Percentiles rank a stretch among this genome's conserved stretches.
Conservation (phyloP, 2,888 invertebrate species). For the Portevinia maculata region DNA sequence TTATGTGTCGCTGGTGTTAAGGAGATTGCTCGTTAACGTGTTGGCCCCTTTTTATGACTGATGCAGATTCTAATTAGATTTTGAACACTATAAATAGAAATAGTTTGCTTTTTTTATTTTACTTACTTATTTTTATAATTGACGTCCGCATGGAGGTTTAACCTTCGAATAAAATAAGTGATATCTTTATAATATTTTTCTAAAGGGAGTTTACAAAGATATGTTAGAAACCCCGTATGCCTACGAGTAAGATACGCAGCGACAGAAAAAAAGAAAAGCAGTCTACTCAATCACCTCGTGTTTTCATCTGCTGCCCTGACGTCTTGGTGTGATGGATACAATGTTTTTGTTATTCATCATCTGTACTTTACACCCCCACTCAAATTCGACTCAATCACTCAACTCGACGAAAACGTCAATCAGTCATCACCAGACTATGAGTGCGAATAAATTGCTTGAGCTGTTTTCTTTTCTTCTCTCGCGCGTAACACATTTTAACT, state of each 20-base stretch:
- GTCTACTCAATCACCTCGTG: conserved; percentile 66
- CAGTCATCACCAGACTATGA: conserved; percentile 67
- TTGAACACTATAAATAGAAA: not conserved
- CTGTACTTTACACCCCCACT: conserved; percentile 61
- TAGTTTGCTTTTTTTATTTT: not conserved
- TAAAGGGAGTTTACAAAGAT: conserved; percentile 5
- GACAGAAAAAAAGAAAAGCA: not conserved
- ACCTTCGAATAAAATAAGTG: not conserved
- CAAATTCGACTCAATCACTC: conserved; percentile 57
- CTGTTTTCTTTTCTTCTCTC: conserved; percentile 3
- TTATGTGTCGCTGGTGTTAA: not conserved
- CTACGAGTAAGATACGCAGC: conserved; percentile 4
- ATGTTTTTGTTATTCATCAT: conserved; percentile 69
- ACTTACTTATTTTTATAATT: conserved; percentile 2
- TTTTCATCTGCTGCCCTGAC: conserved; percentile 35
- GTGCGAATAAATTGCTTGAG: conserved; percentile 42
- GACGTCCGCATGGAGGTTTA: conserved; percentile 8
- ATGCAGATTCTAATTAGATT: conserved; percentile 3
- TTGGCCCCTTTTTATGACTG: conserved; percentile 30
- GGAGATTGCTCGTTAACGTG: not conserved
- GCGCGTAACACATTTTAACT: conserved; percentile 21
- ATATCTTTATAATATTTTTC: conserved; percentile 2
- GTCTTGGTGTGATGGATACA: conserved; percentile 64
- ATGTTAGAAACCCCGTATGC: conserved; percentile 9
- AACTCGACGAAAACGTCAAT: conserved; percentile 67